A percentile compares a stretch with the other conserved stretches of the same genome.
Evolutionary conservation across 2,113 vertebrate species (phyloP).

Genomic region (Phalacrocorax pelagicus): DNA sequence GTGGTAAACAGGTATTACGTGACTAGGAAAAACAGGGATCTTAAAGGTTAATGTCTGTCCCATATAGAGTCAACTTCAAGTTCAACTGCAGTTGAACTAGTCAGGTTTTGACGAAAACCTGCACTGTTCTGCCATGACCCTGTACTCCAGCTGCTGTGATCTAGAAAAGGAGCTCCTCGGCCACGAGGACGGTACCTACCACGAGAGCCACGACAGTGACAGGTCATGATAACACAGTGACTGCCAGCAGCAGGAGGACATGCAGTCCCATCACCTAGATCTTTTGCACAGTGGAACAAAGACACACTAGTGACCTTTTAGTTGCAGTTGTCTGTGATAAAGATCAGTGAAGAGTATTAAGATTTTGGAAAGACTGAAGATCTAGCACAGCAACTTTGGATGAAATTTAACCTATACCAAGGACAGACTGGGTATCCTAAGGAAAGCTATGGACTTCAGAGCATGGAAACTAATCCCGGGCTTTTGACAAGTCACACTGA

Average conservation of each 20-base stretch:
- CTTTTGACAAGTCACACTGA: neutral
- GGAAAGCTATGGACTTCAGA: neutral
- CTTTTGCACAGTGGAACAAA: neutral
- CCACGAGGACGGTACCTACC: neutral
- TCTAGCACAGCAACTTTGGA: neutral
- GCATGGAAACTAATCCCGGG: neutral
- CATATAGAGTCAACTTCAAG: neutral
- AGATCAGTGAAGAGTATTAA: neutral
- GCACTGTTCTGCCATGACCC: neutral
- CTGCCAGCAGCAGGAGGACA: neutral
- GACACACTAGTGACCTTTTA: neutral
- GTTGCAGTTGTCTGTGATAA: neutral
- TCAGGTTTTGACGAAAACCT: neutral
- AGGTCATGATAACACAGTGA: accelerated
- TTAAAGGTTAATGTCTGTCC: neutral
- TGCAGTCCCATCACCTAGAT: neutral
- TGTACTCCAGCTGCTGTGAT: neutral
- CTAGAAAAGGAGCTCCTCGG: neutral
- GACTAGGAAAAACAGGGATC: neutral
- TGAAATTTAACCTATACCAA: neutral
- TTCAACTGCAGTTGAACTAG: neutral
- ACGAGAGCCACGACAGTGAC: accelerated
- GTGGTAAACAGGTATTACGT: neutral
- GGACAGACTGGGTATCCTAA: neutral
- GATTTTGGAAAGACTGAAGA: neutral